Percentiles rank a stretch among this genome's conserved stretches.
Conservation (phyloP, 2,888 invertebrate genomes). For the Horisme vitalbata region DNA sequence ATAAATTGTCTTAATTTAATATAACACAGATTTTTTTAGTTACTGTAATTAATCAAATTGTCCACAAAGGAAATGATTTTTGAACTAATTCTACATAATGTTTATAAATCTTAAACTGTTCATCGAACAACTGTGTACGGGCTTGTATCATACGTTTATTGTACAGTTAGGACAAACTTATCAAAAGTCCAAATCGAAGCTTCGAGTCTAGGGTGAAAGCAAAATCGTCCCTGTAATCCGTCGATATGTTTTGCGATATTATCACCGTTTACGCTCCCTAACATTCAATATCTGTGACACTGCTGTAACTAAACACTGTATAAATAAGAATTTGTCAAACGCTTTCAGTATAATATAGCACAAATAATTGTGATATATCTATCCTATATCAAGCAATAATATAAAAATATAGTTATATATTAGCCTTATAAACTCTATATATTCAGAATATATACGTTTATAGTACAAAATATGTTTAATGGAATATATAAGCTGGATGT, state of each 20-base stretch:
- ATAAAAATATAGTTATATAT: conserved; percentile 11
- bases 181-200: not conserved
- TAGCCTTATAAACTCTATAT: conserved; percentile 19
- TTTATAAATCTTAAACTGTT: too few species aligned
- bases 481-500: conserved; percentile 16
- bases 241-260: conserved; percentile 5
- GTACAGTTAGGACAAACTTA: not conserved
- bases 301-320: conserved; percentile 10
- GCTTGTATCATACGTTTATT: not conserved
- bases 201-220: not conserved
- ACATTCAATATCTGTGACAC: conserved; percentile 22
- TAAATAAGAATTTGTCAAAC: not conserved
- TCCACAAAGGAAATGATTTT: too few species aligned
- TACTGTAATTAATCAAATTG: too few species aligned
- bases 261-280: conserved; percentile 6
- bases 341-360: conserved; percentile 16
- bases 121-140: not conserved
- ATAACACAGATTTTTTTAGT: too few species aligned
- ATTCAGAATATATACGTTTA: conserved; percentile 16
- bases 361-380: conserved; percentile 21
- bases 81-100: too few species aligned
- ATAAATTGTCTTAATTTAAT: too few species aligned
- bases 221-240: conserved; percentile 11
- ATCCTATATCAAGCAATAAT: conserved; percentile 21
- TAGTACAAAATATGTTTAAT: conserved; percentile 27